Conservation (phyloP, 2,888 invertebrate species). For the Drosophila seclusa region DNA sequence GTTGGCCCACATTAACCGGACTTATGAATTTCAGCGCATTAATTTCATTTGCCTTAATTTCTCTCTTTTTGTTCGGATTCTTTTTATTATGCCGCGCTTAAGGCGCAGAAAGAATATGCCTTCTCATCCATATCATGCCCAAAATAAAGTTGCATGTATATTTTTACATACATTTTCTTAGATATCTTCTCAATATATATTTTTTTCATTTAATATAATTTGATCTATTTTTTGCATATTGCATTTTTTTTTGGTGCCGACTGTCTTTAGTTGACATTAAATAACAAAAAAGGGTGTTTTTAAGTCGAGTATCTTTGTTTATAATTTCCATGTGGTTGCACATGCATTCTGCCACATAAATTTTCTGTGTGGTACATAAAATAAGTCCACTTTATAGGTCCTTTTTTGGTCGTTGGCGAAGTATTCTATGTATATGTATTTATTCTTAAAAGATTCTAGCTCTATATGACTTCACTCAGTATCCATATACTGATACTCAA, state of each 20-base stretch:
- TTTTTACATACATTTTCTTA: background rate
- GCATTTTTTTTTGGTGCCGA: background rate
- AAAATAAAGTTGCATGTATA: background rate
- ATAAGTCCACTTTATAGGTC: background rate
- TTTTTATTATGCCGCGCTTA: background rate
- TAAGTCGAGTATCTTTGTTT: background rate
- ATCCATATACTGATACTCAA: background rate
- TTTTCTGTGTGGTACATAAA: constrained; percentile 31
- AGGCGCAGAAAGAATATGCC: no score
- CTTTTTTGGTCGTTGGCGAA: background rate
- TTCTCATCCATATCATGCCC: background rate
- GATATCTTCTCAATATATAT: background rate
- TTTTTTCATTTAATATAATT: background rate
- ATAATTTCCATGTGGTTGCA: constrained; percentile 5
- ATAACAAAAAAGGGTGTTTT: constrained; percentile 8
- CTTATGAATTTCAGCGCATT: constrained; percentile 62
- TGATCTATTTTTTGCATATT: background rate
- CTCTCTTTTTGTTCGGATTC: constrained; percentile 8
- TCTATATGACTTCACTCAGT: background rate
- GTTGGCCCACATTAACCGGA: constrained; percentile 26
- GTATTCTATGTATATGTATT: background rate
- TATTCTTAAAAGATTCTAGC: background rate
- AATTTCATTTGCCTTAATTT: constrained; percentile 54
- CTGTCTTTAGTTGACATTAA: no score
- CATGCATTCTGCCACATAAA: constrained; percentile 40